Base-by-base conservation (phyloP, 2,113 vertebrate genomes). In the Lipotes vexillifer region DNA sequence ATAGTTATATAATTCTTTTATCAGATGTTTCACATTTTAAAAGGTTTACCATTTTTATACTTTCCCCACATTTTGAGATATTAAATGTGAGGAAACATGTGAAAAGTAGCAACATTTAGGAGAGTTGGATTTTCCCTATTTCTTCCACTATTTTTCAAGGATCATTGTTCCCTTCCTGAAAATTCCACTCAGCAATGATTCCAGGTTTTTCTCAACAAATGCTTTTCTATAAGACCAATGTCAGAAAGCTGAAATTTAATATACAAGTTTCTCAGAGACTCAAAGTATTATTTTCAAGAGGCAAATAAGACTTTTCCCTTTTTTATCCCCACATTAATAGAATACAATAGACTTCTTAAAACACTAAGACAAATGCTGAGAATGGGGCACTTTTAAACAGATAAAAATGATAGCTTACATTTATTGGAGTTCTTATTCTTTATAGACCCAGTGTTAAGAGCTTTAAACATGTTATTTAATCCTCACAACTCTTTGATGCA, bases 141-240 rank as follows among this genome's bases (percentile, higher is more conserved):
- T 94, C n/a, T 92, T 86, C 41, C 77, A 68, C 36, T 63, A 1
- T 95, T 90, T 81, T 92, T 57, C 36, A 33, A 78, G 82, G 44
- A 83, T 78, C 49, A 66, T 87, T 90, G 81, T 92, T 90, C 14
- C 88, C 21, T 90, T 92, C 20, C 88, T 88, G 23, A 97, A 97
- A 92, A 93, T 80, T 90, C n/a, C 55, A 83, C 52, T 88, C 81
- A 93, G 49, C 31, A 78, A 4, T 66, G 55, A 92, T 63, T 93
- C 23, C 61, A 77, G 49, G 77, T 66, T 87, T 94, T 97, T 83
- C 71, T 94, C 14, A 87, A 49, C 68, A 82, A 87, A 69, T 71
- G 18, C 78, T 94, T 92, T 95, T 41, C 88, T 72, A 0, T 87
- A 83, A 93, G 63, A 90, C n/a, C 27, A 63, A 6, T 78, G n/a